Percentiles rank a stretch among this genome's conserved stretches.
These are phyloP conservation scores for Drosophila vallismaia DNA, from an alignment of 2,888 invertebrate genomes.

Conservation along the genomic window DNA sequence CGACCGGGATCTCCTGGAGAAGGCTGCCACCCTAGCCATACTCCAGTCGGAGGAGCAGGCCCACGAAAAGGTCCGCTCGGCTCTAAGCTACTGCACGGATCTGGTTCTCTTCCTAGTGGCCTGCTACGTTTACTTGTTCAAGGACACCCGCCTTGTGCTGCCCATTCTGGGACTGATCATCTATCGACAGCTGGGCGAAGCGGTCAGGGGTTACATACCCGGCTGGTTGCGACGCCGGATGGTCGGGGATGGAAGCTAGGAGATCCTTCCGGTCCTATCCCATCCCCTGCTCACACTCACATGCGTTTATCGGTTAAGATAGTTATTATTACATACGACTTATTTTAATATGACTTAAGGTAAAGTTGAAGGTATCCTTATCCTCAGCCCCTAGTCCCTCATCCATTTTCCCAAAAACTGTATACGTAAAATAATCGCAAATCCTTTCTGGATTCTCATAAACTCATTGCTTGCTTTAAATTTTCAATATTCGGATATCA, in stretches of 20 bases:
- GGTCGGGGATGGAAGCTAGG: conserved; percentile 55
- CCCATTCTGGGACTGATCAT: conserved; percentile 91
- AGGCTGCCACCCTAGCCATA: conserved; percentile 81
- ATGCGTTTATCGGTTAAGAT: conserved; percentile 76
- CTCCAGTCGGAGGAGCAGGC: conserved; percentile 84
- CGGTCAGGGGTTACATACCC: conserved; percentile 86
- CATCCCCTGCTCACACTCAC: conserved; percentile 16
- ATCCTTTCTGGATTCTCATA: neutral
- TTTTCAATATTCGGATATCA: neutral
- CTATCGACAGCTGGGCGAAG: conserved; percentile 90
- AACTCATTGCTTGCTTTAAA: neutral
- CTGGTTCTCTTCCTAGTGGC: conserved; percentile 90
- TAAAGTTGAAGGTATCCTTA: conserved; percentile 41
- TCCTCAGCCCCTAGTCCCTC: neutral
- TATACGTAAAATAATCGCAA: conserved; percentile 29
- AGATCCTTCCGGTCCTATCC: neutral
- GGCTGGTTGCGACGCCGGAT: conserved; percentile 85
- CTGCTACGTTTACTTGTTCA: conserved; percentile 92
- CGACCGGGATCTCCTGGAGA: conserved; percentile 56
- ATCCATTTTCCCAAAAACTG: conserved; percentile 3
- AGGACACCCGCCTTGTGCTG: conserved; percentile 91
- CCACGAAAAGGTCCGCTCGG: conserved; percentile 88
- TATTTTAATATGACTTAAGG: conserved; percentile 57
- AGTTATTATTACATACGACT: conserved; percentile 67
- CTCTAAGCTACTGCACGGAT: conserved; percentile 90